A percentile compares a stretch with the other conserved stretches of the same genome.
Conservation (phyloP, 2,113 vertebrate genomes). For the Leptodactylus fuscus region DNA sequence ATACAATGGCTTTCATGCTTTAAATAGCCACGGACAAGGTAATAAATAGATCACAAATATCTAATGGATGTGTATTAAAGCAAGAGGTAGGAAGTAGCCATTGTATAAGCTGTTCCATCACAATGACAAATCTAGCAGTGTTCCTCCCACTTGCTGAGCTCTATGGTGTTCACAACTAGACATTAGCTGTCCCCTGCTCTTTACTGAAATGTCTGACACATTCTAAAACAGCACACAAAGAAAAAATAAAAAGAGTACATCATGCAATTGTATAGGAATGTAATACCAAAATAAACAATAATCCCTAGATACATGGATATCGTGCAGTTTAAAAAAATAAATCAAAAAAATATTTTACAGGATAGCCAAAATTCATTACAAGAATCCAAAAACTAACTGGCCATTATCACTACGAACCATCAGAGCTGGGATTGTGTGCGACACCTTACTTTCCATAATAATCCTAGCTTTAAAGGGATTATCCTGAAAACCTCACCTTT, state of each 20-base stretch:
- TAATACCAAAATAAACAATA: background rate
- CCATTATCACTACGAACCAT: too few relatives aligned
- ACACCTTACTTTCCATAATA: background rate
- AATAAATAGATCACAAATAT: conserved; percentile 13
- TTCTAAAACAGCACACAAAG: background rate
- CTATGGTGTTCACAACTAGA: background rate
- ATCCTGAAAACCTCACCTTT: too few relatives aligned
- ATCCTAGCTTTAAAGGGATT: too few relatives aligned
- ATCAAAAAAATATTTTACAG: too few relatives aligned
- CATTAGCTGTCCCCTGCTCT: too few relatives aligned
- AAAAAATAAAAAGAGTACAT: background rate
- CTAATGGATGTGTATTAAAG: background rate
- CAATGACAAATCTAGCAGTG: background rate
- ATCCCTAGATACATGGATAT: background rate
- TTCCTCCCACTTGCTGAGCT: too few relatives aligned
- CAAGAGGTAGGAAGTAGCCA: conserved; percentile 47
- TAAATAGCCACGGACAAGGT: background rate
- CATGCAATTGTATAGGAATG: conserved; percentile 46
- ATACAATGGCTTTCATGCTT: conserved; percentile 44
- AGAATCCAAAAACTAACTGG: background rate
- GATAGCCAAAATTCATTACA: background rate
- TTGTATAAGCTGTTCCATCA: conserved; percentile 4
- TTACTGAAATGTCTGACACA: conserved; percentile 5
- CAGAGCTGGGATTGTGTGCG: too few relatives aligned
- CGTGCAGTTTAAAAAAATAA: too few relatives aligned